Evolutionary conservation across 2,888 invertebrate genomes (phyloP).

Genomic region (Drosophila acutilabella): DNA sequence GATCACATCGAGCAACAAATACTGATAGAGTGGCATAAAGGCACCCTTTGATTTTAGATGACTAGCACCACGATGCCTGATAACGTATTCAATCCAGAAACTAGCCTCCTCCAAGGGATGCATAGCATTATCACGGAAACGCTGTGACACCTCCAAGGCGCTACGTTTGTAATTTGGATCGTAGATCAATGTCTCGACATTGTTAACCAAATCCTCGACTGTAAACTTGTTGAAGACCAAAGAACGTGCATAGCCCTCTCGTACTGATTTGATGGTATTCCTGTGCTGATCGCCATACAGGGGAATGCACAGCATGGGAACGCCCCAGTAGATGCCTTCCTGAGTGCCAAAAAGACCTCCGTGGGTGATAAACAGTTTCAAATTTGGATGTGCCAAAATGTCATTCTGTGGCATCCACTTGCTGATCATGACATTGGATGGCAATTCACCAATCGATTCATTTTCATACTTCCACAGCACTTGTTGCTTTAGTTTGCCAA

Average conservation of each 20-base stretch:
- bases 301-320: conserved; percentile 85
- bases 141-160: conserved; percentile 85
- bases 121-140: conserved; percentile 87
- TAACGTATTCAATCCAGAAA: conserved; percentile 88
- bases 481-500: conserved; percentile 85
- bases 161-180: conserved; percentile 84
- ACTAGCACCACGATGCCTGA: conserved; percentile 84
- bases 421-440: conserved; percentile 85
- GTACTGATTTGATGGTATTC: conserved; percentile 83
- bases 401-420: conserved; percentile 87
- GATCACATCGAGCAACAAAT: conserved; percentile 86
- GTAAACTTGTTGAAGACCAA: conserved; percentile 83
- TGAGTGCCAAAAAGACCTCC: conserved; percentile 85
- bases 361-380: conserved; percentile 85
- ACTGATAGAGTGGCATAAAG: conserved; percentile 84
- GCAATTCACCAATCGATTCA: conserved; percentile 82
- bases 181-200: conserved; percentile 82
- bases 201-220: conserved; percentile 79
- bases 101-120: conserved; percentile 87
- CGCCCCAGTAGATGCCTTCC: conserved; percentile 85
- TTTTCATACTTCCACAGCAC: conserved; percentile 87
- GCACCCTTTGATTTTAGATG: conserved; percentile 84
- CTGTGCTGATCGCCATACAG: conserved; percentile 85
- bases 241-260: conserved; percentile 84
- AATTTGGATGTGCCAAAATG: conserved; percentile 85